Evolutionary conservation across 2,888 invertebrate species (phyloP), one percentile per base, ranked within the genome.

Genomic region (Melinopterus prodromus): DNA sequence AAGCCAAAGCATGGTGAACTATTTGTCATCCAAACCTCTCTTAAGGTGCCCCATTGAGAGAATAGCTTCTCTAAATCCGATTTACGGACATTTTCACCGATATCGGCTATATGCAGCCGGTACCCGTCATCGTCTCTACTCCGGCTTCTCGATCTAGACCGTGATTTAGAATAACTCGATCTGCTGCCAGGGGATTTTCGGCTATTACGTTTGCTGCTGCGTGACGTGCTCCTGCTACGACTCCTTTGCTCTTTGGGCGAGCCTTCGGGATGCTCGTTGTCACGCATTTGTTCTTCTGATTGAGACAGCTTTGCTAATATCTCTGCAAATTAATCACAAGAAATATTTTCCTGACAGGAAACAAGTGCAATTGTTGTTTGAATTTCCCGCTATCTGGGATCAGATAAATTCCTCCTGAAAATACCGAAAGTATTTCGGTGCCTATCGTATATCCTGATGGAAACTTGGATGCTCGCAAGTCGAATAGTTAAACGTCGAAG

Each of bases 1-100:
- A 92, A 92, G n/a, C 92, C 92, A 89, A 92, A 92, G 84, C 92
- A 92, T 0, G 92, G 92, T 9, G 92, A 91, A 83, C 91, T 92
- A 82, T 90, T 90, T 0, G 92, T 92, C 86, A 92, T 89, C 92
- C 92, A 92, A 6, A 92, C 90, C 85, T 92, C 92, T 82, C 89
- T 89, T 16, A 92, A 84, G 16, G 88, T 88, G 1, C 92, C 92
- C 86, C 89, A 92, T 81, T 91, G 91, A 37, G 90, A 89, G 86
- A 92, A 92, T 1, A 90, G 87, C 83, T 90, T 90, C 84, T 91
- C 91, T 82, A 92, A 86, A 84, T 92, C 92, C 69, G 89, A 86
- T 84, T 91, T 91, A 72, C 90, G 87, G 5, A 90, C 89, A 81
- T 91, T 90, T 80, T 91, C 90, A n/a, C 90, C 90, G 80, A 92